A percentile compares a stretch with the other conserved stretches of the same genome.
Evolutionary conservation across 2,113 vertebrate species (phyloP).

Genomic region (Bos javanicus): DNA sequence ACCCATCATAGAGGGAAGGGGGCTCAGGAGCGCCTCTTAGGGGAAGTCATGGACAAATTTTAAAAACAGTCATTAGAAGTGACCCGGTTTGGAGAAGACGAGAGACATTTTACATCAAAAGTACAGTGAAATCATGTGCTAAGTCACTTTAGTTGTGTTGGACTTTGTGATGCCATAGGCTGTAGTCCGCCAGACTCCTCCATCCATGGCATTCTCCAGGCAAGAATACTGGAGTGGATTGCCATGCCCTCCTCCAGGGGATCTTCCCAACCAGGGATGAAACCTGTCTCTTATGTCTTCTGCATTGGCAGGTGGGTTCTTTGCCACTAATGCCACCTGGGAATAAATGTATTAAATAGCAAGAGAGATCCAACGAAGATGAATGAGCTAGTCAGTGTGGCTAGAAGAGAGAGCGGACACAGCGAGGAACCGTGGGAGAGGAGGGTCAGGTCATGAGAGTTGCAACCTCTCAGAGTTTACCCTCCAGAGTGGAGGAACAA

Average conservation of each 20-base stretch:
- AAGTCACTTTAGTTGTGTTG: not conserved
- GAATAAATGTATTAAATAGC: not conserved
- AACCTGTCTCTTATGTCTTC: not conserved
- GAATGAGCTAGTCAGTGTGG: not conserved
- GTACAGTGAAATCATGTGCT: not conserved
- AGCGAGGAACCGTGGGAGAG: fast-evolving
- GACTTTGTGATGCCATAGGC: not conserved
- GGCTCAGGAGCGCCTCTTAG: fast-evolving
- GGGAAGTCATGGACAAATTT: not conserved
- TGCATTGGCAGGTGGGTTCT: not conserved
- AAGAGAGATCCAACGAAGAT: not conserved
- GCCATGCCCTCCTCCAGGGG: not conserved
- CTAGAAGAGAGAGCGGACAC: too few relatives aligned
- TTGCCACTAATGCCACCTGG: not conserved
- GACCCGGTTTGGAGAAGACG: not conserved
- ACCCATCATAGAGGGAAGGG: not conserved
- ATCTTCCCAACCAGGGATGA: not conserved
- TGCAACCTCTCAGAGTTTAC: not conserved
- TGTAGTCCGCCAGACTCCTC: not conserved
- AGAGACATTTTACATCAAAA: not conserved
- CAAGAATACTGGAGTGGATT: not conserved
- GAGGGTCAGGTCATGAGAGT: not conserved
- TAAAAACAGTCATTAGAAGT: not conserved
- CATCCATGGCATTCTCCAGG: not conserved
- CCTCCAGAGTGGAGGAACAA: not conserved